phyloP scores from a whole-genome alignment of 2,888 invertebrate species.

The Lochmaea capreae region DNA sequence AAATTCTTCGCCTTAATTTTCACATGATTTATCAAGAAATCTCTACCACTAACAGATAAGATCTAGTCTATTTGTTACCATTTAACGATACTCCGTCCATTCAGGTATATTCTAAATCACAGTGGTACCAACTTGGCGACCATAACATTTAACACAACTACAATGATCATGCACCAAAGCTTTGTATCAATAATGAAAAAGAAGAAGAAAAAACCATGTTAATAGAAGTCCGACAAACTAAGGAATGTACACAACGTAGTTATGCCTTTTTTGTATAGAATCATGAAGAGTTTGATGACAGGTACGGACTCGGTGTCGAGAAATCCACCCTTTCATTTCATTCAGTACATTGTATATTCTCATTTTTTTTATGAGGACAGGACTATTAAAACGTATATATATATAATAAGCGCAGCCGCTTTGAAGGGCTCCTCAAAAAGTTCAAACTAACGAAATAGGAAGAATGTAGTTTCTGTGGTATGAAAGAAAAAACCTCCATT shows the following conservation, averaged over 20 bases:
- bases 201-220: constrained; percentile 26
- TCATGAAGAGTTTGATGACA: constrained; percentile 23
- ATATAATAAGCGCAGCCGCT: too few species aligned
- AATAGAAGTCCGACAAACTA: constrained; percentile 47
- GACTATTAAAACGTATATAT: too few species aligned
- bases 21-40: constrained; percentile 43
- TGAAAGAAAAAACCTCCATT: too few species aligned
- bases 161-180: constrained; percentile 43
- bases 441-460: too few species aligned
- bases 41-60: constrained; percentile 29
- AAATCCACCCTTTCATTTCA: too few species aligned
- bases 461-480: too few species aligned
- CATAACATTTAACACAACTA: constrained; percentile 52
- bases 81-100: constrained; percentile 41
- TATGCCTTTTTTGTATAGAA: constrained; percentile 41
- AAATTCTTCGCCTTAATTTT: constrained; percentile 38
- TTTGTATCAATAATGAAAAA: constrained; percentile 43
- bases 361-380: too few species aligned
- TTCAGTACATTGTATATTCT: too few species aligned
- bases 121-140: constrained; percentile 47
- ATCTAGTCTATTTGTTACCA: constrained; percentile 39
- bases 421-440: too few species aligned
- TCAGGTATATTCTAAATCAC: constrained; percentile 47
- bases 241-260: constrained; percentile 45
- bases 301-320: constrained; percentile 19